Conservation (phyloP, 2,797 vertebrate genomes). For the Xyrichtys novacula region DNA sequence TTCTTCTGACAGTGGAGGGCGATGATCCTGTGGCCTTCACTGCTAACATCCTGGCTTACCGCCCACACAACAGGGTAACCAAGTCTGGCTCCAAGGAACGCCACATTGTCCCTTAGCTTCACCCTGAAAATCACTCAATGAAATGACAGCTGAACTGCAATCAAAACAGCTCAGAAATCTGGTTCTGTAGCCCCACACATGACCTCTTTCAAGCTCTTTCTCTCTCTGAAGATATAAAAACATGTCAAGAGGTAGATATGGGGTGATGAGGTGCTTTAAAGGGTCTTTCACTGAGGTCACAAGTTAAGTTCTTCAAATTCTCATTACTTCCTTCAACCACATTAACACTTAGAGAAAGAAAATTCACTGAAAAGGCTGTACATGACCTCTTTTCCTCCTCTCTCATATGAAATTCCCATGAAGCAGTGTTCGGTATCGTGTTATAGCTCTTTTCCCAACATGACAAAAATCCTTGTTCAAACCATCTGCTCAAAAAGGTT, state of each 20-base stretch:
- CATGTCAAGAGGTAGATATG: constrained; percentile 11
- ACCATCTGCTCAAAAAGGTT: too few species aligned
- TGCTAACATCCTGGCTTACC: constrained; percentile 90
- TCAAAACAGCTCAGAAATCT: neutral
- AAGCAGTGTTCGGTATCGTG: too few species aligned
- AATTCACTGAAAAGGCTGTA: too few species aligned
- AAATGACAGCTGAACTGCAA: constrained; percentile 6
- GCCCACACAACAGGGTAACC: constrained; percentile 92
- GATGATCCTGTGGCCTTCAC: constrained; percentile 89
- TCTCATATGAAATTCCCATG: too few species aligned
- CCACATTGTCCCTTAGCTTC: constrained; percentile 93
- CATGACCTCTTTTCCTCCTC: too few species aligned
- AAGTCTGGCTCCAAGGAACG: constrained; percentile 86
- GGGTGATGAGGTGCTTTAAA: constrained; percentile 3
- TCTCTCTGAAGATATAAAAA: constrained; percentile 7
- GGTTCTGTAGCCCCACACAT: too few species aligned
- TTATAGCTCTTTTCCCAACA: too few species aligned
- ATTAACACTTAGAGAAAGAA: too few species aligned
- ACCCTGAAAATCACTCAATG: constrained; percentile 83
- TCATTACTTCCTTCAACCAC: neutral
- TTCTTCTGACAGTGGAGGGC: constrained; percentile 91
- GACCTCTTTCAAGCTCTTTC: neutral
- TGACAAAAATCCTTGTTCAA: too few species aligned
- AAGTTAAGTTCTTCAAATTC: constrained; percentile 20
- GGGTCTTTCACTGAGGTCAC: constrained; percentile 11